Conservation (phyloP, 2,113 vertebrate genomes). For the Nanorana parkeri region DNA sequence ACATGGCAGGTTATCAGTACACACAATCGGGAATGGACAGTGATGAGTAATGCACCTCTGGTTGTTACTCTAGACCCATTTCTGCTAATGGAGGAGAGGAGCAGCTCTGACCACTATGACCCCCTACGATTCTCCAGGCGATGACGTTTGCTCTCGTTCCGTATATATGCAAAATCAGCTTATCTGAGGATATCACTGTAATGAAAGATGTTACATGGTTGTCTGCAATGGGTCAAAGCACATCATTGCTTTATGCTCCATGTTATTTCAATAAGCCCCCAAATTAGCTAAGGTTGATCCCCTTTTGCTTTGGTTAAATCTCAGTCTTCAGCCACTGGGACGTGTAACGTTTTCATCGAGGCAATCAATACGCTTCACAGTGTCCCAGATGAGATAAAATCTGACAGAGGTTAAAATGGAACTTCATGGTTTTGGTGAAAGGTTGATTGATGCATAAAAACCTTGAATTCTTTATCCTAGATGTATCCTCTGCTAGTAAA, state of each 20-base stretch:
- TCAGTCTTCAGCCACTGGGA: neutral
- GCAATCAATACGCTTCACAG: constrained; percentile 8
- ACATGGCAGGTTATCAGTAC: no score
- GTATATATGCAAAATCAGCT: no score
- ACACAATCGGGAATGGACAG: no score
- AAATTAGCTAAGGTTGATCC: constrained; percentile 3
- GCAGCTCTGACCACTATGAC: no score
- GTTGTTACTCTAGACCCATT: no score
- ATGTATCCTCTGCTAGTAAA: neutral
- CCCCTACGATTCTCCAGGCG: no score
- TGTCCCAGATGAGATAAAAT: constrained; percentile 7
- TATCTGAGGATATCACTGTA: neutral
- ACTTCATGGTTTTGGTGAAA: neutral
- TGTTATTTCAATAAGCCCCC: neutral
- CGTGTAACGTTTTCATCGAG: constrained; percentile 1
- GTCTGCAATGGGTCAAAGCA: neutral
- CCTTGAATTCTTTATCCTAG: neutral
- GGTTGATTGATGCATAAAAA: neutral
- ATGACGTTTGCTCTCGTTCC: no score
- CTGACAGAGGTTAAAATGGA: constrained; percentile 40
- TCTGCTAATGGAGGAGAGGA: no score
- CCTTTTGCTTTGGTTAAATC: neutral
- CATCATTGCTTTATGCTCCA: neutral
- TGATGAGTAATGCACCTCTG: no score
- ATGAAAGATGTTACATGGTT: neutral